Evolutionary conservation across 2,888 invertebrate species (phyloP), one percentile per base, ranked within the genome.

Genomic region (Oegoconia quadripuncta): DNA sequence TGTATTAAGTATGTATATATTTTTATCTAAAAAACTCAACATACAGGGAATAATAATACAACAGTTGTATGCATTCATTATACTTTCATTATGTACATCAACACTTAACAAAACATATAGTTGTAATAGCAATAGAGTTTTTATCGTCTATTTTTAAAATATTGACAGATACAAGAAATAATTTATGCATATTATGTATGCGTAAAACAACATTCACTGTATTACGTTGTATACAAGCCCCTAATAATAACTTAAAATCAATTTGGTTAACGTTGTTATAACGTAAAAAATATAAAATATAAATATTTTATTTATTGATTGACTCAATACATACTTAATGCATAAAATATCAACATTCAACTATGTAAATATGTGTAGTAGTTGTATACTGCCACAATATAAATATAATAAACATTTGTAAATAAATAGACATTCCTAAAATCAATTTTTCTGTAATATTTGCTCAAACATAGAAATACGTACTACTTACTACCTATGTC

Each of bases 81-180:
- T 29, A 33, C 25, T 39, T 73, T 66, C 33, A 70, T 74, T 79
- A 75, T 81, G 57, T 80, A 81, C 78, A 73, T 76, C 69, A 81
- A 80, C 75, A 72, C 62, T 72, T 73, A 71, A 59, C 67, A 67
- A 59, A 57, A 62, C 64, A 57, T 68, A 67, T 61, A 69, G 55
- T 34, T 52, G 42, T 54, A 52, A 46, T 54, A 61, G 59, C 55
- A 59, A 53, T 51, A 27, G n/a, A n/a, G n/a, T n/a, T n/a, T n/a
- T n/a, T n/a, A n/a, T n/a, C n/a, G n/a, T n/a, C n/a, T n/a, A n/a
- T n/a, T n/a, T n/a, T n/a, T n/a, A n/a, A n/a, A n/a, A n/a, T n/a
- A n/a, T n/a, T n/a, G n/a, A n/a, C n/a, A n/a, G n/a, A n/a, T n/a
- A n/a, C n/a, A n/a, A n/a, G n/a, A n/a, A n/a, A n/a, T n/a, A n/a